Evolutionary conservation across 2,888 invertebrate species (phyloP).

Genomic region (Ecliptopera silaceata): DNA sequence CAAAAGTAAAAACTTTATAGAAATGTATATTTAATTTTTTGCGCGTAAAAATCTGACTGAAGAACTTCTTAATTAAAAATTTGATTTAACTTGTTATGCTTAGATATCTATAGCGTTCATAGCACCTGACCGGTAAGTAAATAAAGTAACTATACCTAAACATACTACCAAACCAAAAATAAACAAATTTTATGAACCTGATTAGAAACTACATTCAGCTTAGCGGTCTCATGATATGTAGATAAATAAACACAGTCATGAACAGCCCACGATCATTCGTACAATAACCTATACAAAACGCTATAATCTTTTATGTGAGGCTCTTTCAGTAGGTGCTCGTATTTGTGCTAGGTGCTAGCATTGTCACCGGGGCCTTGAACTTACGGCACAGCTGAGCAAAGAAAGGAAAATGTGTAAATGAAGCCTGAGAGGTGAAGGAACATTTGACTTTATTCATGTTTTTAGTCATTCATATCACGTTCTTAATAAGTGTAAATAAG

Average conservation of each 20-base stretch:
- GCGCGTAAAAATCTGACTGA: too few species aligned
- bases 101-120: too few species aligned
- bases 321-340: conserved; percentile 45
- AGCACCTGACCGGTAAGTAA: too few species aligned
- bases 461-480: conserved; percentile 3
- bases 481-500: not conserved
- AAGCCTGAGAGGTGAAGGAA: conserved; percentile 44
- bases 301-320: conserved; percentile 40
- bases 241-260: conserved; percentile 23
- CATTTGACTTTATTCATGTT: conserved; percentile 29
- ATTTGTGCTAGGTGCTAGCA: conserved; percentile 43
- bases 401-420: conserved; percentile 41
- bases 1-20: too few species aligned
- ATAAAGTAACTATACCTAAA: too few species aligned
- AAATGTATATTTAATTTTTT: too few species aligned
- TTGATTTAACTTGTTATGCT: too few species aligned
- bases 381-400: conserved; percentile 65
- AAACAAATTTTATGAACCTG: not conserved
- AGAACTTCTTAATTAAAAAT: too few species aligned
- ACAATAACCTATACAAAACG: conserved; percentile 30
- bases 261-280: conserved; percentile 25
- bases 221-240: conserved; percentile 18
- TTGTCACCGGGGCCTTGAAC: conserved; percentile 73
- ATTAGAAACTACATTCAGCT: conserved; percentile 3
- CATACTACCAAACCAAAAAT: not conserved